Evolutionary conservation across 2,888 invertebrate genomes (phyloP).

Genomic region (Phaonia tiefii): DNA sequence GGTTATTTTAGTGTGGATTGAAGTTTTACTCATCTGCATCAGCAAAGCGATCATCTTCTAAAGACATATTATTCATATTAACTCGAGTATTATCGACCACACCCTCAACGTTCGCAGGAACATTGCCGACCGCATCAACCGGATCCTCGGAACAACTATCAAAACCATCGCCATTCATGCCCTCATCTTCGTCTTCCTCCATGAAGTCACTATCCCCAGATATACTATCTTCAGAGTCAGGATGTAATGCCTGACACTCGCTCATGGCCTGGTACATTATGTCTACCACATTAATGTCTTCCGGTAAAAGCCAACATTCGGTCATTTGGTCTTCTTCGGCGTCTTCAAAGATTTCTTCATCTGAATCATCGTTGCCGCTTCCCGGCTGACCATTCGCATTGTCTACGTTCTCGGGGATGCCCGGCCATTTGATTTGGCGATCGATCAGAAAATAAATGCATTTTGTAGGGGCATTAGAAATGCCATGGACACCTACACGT

Average conservation of each 20-base stretch:
- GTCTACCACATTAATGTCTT: slow-evolving; percentile 84
- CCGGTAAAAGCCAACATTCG: slow-evolving; percentile 88
- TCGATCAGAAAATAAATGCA: slow-evolving; percentile 79
- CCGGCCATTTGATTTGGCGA: slow-evolving; percentile 77
- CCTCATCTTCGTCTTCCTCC: slow-evolving; percentile 74
- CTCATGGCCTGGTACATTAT: slow-evolving; percentile 88
- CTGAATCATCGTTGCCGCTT: slow-evolving; percentile 70
- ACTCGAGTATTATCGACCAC: slow-evolving; percentile 71
- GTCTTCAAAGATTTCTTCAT: slow-evolving; percentile 74
- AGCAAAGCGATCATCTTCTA: slow-evolving; percentile 79
- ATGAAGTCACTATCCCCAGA: slow-evolving; percentile 79
- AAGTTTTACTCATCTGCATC: slow-evolving; percentile 77
- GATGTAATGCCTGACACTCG: slow-evolving; percentile 90
- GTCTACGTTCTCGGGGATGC: slow-evolving; percentile 71
- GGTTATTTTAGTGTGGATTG: too few relatives aligned
- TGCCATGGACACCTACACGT: slow-evolving; percentile 79
- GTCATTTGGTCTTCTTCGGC: slow-evolving; percentile 82
- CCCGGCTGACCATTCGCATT: slow-evolving; percentile 64
- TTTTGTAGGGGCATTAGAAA: slow-evolving; percentile 76
- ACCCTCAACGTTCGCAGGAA: slow-evolving; percentile 59
- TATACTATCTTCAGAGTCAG: slow-evolving; percentile 85
- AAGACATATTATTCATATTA: slow-evolving; percentile 77
- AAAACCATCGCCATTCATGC: slow-evolving; percentile 31
- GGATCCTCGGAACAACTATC: slow-evolving; percentile 62
- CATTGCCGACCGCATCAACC: slow-evolving; percentile 61